These are phyloP conservation scores for Melanerpes aurifrons DNA, from an alignment of 2,113 vertebrate genomes.

Conservation along the genomic window DNA sequence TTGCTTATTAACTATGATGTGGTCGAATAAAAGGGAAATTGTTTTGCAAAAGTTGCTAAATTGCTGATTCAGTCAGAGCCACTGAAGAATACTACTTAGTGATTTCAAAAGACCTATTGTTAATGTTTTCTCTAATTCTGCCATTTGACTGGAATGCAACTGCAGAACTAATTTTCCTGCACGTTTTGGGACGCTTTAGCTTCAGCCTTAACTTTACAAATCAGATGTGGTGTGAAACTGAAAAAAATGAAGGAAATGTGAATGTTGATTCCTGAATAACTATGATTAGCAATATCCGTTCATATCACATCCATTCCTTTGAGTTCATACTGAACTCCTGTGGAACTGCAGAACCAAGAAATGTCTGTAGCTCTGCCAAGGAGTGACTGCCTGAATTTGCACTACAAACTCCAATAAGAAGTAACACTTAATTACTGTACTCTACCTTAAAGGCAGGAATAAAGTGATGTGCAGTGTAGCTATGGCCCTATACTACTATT, in stretches of 20 bases:
- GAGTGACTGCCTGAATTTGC: background rate
- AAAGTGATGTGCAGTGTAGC: background rate
- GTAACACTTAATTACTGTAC: background rate
- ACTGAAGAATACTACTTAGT: too few species aligned
- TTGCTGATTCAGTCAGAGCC: too few species aligned
- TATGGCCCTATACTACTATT: background rate
- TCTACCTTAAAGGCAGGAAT: slow-evolving; percentile 17
- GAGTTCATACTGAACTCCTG: background rate
- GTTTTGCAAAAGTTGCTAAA: too few species aligned
- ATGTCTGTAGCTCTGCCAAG: background rate
- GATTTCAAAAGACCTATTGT: too few species aligned
- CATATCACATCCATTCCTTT: background rate
- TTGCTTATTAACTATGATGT: background rate
- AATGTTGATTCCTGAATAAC: background rate
- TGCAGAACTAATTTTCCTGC: background rate
- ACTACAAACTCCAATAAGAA: slow-evolving; percentile 23
- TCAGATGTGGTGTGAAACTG: background rate
- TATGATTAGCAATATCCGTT: background rate
- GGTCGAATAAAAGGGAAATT: too few species aligned
- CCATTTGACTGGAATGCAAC: background rate
- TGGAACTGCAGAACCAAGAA: background rate
- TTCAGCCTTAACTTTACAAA: background rate
- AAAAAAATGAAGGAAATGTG: background rate
- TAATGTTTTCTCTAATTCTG: too few species aligned
- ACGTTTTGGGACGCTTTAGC: background rate